A percentile compares a stretch with the other conserved stretches of the same genome.
Conservation (phyloP, 2,113 vertebrate genomes). For the Scartelaos histophorus region DNA sequence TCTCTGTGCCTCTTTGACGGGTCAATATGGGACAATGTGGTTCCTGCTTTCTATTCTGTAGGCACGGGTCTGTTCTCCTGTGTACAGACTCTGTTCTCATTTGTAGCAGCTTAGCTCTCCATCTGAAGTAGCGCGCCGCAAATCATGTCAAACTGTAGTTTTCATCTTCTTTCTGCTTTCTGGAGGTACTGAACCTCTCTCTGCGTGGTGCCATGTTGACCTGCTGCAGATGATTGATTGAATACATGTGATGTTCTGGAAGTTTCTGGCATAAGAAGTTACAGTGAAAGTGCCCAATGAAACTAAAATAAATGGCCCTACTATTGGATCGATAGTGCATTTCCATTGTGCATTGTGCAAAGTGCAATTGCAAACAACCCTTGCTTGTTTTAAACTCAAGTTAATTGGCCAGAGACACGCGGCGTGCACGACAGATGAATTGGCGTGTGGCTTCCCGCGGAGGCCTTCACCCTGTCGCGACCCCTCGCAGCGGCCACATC, state of each 20-base stretch:
- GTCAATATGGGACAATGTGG: constrained; percentile 53
- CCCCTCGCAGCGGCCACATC: constrained; percentile 51
- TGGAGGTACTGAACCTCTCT: not conserved
- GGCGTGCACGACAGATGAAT: constrained; percentile 55
- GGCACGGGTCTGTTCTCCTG: constrained; percentile 5
- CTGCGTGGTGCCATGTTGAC: not conserved
- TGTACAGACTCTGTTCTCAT: constrained; percentile 4
- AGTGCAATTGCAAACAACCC: not conserved
- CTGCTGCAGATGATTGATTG: constrained; percentile 13
- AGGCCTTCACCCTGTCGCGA: constrained; percentile 53
- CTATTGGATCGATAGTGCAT: too few species aligned
- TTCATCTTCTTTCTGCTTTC: not conserved
- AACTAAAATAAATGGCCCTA: not conserved
- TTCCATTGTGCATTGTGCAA: not conserved
- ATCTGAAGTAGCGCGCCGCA: not conserved
- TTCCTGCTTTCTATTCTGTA: constrained; percentile 14
- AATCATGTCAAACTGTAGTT: not conserved
- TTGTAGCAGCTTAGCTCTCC: constrained; percentile 15
- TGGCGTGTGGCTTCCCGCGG: constrained; percentile 37
- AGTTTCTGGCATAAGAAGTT: constrained; percentile 52
- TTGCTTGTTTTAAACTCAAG: constrained; percentile 23
- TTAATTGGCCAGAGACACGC: constrained; percentile 28
- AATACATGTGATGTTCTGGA: constrained; percentile 38
- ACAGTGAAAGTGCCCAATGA: constrained; percentile 25
- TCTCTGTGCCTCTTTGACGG: constrained; percentile 39